Evolutionary conservation across 2,888 invertebrate genomes (phyloP).

Genomic region (Cremastinae sp.): DNA sequence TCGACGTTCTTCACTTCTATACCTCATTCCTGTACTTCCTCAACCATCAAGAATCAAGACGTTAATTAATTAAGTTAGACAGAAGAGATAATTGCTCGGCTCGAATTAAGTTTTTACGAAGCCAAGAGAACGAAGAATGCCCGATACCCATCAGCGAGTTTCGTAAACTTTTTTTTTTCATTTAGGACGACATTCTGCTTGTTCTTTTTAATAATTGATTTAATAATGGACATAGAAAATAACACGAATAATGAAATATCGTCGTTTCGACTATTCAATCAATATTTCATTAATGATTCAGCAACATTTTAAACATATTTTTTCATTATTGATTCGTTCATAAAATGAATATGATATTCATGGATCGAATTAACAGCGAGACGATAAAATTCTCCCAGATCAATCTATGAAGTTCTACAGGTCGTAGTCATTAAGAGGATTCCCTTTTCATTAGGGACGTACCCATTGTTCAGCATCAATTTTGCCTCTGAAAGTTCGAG

Average conservation of each 20-base stretch:
- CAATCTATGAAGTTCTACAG: slow-evolving; percentile 15
- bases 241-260: no score
- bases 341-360: slow-evolving; percentile 66
- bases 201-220: no score
- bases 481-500: slow-evolving; percentile 3
- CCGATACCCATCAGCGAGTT: not conserved
- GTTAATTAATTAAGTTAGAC: slow-evolving; percentile 72
- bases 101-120: slow-evolving; percentile 6
- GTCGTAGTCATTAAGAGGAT: slow-evolving; percentile 21
- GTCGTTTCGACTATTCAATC: no score
- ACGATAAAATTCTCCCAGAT: not conserved
- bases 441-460: slow-evolving; percentile 8
- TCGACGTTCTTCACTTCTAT: slow-evolving; percentile 37
- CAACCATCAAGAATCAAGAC: slow-evolving; percentile 55
- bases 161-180: slow-evolving; percentile 67
- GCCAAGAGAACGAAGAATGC: slow-evolving; percentile 3
- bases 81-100: slow-evolving; percentile 53
- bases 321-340: no score
- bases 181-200: no score
- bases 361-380: not conserved
- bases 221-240: no score
- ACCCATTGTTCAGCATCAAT: slow-evolving; percentile 11
- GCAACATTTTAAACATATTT: no score
- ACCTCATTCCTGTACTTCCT: no score
- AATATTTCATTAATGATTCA: no score